These are phyloP conservation scores for Macaca mulatta DNA, from an alignment of 2,113 vertebrate genomes.

Conservation along the genomic window DNA sequence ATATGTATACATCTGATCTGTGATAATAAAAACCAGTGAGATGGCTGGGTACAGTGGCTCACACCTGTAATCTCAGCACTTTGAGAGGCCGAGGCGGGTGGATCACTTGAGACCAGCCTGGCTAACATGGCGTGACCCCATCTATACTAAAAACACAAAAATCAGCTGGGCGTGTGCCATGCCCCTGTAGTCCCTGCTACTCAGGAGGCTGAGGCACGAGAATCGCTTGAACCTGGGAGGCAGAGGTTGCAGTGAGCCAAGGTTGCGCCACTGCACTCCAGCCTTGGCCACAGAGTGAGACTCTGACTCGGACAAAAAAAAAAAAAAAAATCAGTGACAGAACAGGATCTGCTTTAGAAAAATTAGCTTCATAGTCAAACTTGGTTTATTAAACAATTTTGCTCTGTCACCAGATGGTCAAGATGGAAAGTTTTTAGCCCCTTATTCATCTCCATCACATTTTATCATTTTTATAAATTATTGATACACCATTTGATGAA, in stretches of 20 bases:
- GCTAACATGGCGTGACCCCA: too few species aligned
- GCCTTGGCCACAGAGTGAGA: background rate
- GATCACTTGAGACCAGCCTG: too few species aligned
- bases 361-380: background rate
- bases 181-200: background rate
- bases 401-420: background rate
- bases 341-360: too few species aligned
- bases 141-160: too few species aligned
- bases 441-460: background rate
- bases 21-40: too few species aligned
- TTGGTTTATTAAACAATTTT: background rate
- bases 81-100: too few species aligned
- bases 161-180: background rate
- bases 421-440: background rate
- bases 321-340: background rate
- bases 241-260: background rate
- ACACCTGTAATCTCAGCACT: too few species aligned
- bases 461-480: background rate
- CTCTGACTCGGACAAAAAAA: background rate
- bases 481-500: slow-evolving; percentile 9
- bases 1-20: too few species aligned
- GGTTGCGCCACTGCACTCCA: background rate
- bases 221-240: background rate
- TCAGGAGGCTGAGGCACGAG: background rate
- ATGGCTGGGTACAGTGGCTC: too few species aligned